Evolutionary conservation across 2,113 vertebrate genomes (phyloP), one percentile per base, ranked within the genome.

Genomic region (Hirundichthys speculiger): DNA sequence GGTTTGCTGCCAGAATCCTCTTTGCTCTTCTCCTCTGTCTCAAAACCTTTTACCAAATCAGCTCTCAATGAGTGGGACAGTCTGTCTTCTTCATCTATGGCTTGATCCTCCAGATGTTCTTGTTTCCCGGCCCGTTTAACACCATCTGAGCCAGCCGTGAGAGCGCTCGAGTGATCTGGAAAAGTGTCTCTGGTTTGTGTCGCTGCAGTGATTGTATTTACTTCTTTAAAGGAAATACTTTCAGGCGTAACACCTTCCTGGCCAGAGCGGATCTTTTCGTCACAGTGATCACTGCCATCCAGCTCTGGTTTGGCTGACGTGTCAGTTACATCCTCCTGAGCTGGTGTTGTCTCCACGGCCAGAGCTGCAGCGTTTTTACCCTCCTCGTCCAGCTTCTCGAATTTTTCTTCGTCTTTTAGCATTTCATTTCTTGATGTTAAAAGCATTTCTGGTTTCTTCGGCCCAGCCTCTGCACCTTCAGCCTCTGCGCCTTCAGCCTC

Each of bases 1-100:
- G 69, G 18, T 51, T 83, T 77, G 12, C 13, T 60, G 56, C 25
- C 79, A 73, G 46, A 21, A 16, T 81, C 63, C 40, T 77, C 65
- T 58, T 59, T 63, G 48, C 14, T 77, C 70, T 77, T 64, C 43
- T 69, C 43, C 15, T 69, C 51, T 49, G 45, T 19, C 11, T 69
- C 43, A 51, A 25, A 39, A 65, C 20, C 25, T 65, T 70, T 62
- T 15, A 11, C 45, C 20, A 52, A 70, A 49, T 64, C 21, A 21
- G 1, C 47, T 19, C 18, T 30, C 1, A 58, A 25, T 13, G 45
- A 54, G 12, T 27, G 13, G 7, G 41, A 27, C 0, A 30, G 40
- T 13, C 2, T 46, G 15, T 70, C 49, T n/a, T 50, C 58, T 69
- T 64, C 8, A 39, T 66, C 45, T 59, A 41, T 61, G 30, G 45